Conservation (phyloP, 2,888 invertebrate species). For the Stenodema calcarata region DNA sequence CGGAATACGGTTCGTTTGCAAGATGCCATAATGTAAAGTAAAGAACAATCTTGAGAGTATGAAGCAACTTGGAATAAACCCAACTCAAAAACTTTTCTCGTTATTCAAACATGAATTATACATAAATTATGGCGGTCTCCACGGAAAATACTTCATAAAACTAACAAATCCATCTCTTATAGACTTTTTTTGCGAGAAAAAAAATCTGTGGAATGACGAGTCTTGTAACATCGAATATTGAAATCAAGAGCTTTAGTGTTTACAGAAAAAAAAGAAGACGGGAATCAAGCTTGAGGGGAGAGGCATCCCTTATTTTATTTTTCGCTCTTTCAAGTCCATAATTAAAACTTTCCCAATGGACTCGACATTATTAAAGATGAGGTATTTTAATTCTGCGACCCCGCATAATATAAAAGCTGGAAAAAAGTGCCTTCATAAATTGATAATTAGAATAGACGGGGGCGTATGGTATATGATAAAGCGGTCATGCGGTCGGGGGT, state of each 20-base stretch:
- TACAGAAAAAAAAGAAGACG: neutral
- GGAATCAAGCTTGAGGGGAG: neutral
- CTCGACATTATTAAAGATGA: constrained; percentile 38
- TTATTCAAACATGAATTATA: neutral
- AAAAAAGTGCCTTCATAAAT: constrained; percentile 22
- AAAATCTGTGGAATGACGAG: neutral
- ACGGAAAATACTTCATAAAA: neutral
- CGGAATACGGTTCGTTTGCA: too few species aligned
- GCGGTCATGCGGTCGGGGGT: neutral
- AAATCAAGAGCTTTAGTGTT: constrained; percentile 25
- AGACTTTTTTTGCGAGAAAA: neutral
- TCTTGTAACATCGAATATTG: constrained; percentile 18
- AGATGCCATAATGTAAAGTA: neutral
- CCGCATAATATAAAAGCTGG: neutral
- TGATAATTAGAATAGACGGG: neutral
- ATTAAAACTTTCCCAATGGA: constrained; percentile 43
- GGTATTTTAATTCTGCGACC: constrained; percentile 36
- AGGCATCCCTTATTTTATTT: neutral
- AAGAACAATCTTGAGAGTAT: neutral
- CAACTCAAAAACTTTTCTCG: neutral
- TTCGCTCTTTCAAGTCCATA: neutral
- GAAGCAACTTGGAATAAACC: neutral
- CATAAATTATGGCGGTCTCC: neutral
- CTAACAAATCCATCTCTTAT: neutral
- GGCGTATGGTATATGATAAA: neutral